Evolutionary conservation across 2,113 vertebrate genomes (phyloP).

Genomic region (Xenopus laevis): DNA sequence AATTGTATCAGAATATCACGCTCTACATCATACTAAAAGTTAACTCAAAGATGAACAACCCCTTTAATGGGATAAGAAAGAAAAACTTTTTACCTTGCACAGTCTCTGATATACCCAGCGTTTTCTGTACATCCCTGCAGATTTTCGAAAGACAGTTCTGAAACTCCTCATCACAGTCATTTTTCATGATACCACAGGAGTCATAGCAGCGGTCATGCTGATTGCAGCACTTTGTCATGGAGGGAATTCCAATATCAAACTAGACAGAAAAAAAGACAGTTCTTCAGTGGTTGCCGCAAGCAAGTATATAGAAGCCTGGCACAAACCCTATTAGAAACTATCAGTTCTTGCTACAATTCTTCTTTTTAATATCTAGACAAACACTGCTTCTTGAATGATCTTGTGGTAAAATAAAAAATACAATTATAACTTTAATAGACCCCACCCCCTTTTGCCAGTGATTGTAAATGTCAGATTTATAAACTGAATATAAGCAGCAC

Average conservation of each 20-base stretch:
- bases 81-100: slow-evolving; percentile 76
- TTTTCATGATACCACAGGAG: slow-evolving; percentile 83
- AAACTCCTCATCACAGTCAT: slow-evolving; percentile 87
- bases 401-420: too few relatives aligned
- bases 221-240: slow-evolving; percentile 95
- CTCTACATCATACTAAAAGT: too few relatives aligned
- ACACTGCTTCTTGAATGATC: too few relatives aligned
- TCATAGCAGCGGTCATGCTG: slow-evolving; percentile 92
- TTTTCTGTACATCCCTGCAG: slow-evolving; percentile 86
- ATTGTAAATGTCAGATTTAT: too few relatives aligned
- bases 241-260: slow-evolving; percentile 95
- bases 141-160: slow-evolving; percentile 89
- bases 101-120: slow-evolving; percentile 78
- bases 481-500: too few relatives aligned
- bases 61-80: background rate
- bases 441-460: too few relatives aligned
- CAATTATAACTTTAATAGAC: too few relatives aligned
- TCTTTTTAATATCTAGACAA: background rate
- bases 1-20: too few relatives aligned
- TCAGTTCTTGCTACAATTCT: background rate
- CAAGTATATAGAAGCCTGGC: background rate
- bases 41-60: too few relatives aligned
- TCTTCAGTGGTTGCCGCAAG: too few relatives aligned
- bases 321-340: background rate
- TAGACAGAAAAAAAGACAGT: slow-evolving; percentile 51